Base-by-base conservation (phyloP, 2,797 vertebrate genomes). In the Dipus sagitta region DNA sequence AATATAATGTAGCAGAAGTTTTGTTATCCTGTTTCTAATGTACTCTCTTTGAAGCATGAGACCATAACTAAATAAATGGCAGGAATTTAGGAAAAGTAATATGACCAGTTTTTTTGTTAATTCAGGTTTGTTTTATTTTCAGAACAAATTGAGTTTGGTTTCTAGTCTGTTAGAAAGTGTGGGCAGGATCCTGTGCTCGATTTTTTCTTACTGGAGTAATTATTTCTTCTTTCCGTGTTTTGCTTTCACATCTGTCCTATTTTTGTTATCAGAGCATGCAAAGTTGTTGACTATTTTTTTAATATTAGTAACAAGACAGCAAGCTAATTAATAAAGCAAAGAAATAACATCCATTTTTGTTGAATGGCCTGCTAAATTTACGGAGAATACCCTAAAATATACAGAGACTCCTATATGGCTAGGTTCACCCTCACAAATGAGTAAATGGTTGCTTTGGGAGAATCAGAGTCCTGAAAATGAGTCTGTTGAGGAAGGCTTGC, bases 381-480 rank as follows among this genome's bases (percentile, higher is more conserved):
- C 38, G 6, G 38, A 38, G 38, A 38, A 3, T 38, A 38, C 83
- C 32, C 17, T 67, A 21, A 38, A 38, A 14, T 23, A 92, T 74
- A 88, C 28, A 3, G 2, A 68, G 14, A 93, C 62, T 77, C 18
- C 7, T 72, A 52, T 62, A 26, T 91, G 52, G 47, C 9, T 26
- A 0, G 52, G 86, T 93, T 93, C 77, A 47, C 23, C 62, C n/a
- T 91, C 30, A 32, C 2, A 47, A 10, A 67, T 80, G 14, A 82
- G 23, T 68, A 89, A 81, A 23, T 6, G 32, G 54, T 89, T 15
- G 0, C 38, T 81, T 79, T 28, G 4, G 62, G 26, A 93, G 21
- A 78, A 21, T 74, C 30, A 92, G 60, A 89, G 38, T 84, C 34
- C 20, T 84, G 79, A 94, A 91, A 75, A 92, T 91, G 60, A 80